A percentile compares a stretch with the other conserved stretches of the same genome.
phyloP scores from a whole-genome alignment of 2,113 vertebrate species.

The Amazona vittata region DNA sequence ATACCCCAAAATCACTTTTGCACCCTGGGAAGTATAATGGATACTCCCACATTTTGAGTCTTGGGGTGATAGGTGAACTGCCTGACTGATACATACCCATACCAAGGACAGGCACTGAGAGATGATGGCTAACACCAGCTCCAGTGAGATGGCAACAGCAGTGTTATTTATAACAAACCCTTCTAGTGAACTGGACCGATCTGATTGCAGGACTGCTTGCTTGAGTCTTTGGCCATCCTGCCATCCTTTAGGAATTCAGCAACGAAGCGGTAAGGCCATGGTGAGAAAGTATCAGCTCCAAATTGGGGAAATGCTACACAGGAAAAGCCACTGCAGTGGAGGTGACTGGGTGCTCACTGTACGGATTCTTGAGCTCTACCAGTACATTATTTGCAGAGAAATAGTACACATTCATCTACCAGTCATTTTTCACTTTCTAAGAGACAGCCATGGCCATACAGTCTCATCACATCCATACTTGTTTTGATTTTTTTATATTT shows the following conservation, averaged over 20 bases:
- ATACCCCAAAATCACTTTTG: background rate
- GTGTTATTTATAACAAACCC: background rate
- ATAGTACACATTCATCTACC: background rate
- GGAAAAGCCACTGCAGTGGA: background rate
- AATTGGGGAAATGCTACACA: rapidly evolving
- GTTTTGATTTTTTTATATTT: background rate
- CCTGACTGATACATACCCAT: background rate
- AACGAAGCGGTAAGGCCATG: background rate
- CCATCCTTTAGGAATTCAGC: background rate
- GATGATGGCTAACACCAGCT: background rate
- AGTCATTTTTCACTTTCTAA: background rate
- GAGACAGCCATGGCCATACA: background rate
- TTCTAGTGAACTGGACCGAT: background rate
- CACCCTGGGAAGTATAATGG: background rate
- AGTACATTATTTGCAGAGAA: background rate
- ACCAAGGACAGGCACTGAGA: background rate
- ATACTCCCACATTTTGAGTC: background rate
- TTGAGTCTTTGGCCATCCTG: background rate
- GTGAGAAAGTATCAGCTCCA: background rate
- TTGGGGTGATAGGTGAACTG: background rate
- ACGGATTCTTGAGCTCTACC: background rate
- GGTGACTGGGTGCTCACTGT: background rate
- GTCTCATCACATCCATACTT: background rate
- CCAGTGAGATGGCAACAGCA: background rate
- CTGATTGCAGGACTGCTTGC: background rate